A percentile compares a stretch with the other conserved stretches of the same genome.
Conservation (phyloP, 2,888 invertebrate species). For the Apeira syringaria region DNA sequence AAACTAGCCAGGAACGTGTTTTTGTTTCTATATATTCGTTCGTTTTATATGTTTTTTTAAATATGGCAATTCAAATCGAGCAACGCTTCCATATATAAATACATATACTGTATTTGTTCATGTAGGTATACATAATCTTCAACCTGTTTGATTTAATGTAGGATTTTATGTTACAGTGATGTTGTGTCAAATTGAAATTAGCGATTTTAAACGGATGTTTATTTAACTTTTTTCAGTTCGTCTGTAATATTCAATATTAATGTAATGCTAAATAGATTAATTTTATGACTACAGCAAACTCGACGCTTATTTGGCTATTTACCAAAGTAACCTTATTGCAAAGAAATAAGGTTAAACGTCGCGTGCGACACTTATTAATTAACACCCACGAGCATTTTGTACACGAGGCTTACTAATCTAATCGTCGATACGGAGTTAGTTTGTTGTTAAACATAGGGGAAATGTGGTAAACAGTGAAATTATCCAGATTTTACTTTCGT, state of each 20-base stretch:
- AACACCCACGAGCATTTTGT: slow-evolving; percentile 8
- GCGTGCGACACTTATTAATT: slow-evolving; percentile 1
- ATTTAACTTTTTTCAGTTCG: background rate
- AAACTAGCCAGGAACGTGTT: background rate
- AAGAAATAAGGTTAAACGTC: background rate
- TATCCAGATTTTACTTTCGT: too few species aligned
- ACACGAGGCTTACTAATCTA: slow-evolving; percentile 3
- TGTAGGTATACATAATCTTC: too few species aligned
- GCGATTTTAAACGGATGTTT: too few species aligned
- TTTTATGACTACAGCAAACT: background rate
- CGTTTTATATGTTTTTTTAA: slow-evolving; percentile 1
- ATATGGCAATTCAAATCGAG: slow-evolving; percentile 1
- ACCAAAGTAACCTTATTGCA: slow-evolving; percentile 2
- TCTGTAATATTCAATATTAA: slow-evolving; percentile 1
- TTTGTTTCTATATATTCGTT: background rate
- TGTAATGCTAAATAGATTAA: background rate
- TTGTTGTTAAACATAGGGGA: slow-evolving; percentile 5
- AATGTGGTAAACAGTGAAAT: too few species aligned
- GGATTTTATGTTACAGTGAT: too few species aligned
- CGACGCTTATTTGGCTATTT: background rate
- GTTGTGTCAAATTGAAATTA: too few species aligned
- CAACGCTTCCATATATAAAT: slow-evolving; percentile 16
- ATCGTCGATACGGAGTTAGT: slow-evolving; percentile 2
- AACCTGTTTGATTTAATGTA: too few species aligned
- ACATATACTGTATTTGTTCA: too few species aligned